phyloP scores from a whole-genome alignment of 2,113 vertebrate genomes.

The Mesoclemmys tuberculata region DNA sequence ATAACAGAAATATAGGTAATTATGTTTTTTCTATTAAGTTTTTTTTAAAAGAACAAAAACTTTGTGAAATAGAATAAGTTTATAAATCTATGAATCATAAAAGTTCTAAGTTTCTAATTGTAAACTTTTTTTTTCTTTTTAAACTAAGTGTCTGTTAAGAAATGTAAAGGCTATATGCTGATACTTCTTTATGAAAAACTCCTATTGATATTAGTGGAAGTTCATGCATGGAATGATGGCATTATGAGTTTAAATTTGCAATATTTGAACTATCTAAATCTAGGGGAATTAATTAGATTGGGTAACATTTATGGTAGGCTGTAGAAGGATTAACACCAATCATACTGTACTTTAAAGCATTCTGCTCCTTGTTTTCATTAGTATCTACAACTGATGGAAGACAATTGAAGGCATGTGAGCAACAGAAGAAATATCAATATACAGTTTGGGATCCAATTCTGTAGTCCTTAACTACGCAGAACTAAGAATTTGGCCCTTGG shows the following conservation, averaged over 20 bases:
- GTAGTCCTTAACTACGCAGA: neutral
- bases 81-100: constrained; percentile 6
- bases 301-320: neutral
- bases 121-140: neutral
- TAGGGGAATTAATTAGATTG: constrained; percentile 31
- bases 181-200: neutral
- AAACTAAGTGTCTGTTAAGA: constrained; percentile 4
- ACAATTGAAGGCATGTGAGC: neutral
- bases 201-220: constrained; percentile 8
- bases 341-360: neutral
- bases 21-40: neutral
- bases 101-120: neutral
- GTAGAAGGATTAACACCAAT: constrained; percentile 11
- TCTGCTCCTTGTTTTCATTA: neutral
- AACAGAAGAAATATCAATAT: neutral
- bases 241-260: constrained; percentile 11
- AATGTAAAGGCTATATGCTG: neutral
- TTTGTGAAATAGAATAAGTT: neutral
- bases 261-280: constrained; percentile 25
- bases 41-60: neutral
- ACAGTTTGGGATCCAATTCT: neutral
- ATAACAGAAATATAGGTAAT: neutral
- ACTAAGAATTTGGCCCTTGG: neutral
- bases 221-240: neutral
- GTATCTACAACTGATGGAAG: neutral